Base-by-base conservation (phyloP, 2,888 invertebrate species). In the Pilophorus perplexus region DNA sequence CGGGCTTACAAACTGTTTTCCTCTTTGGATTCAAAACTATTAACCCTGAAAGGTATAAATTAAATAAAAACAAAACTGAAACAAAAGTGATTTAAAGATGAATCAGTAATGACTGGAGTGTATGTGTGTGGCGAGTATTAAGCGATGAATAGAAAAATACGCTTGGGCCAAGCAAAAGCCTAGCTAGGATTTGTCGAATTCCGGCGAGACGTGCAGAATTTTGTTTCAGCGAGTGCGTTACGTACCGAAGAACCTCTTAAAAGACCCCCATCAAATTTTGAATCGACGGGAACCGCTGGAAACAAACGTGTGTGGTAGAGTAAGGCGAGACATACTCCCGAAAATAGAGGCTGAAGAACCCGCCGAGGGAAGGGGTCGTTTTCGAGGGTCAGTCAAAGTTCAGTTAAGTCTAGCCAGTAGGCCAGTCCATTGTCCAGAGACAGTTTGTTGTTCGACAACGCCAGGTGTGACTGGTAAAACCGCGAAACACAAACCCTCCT, bases 41-140 rank as follows among this genome's bases (percentile, higher is more conserved):
- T 57, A 20, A 33, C 60, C 68, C 68, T 68, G 68, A 57, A 68
- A 68, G n/a, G 22, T 68, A 65, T 59, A 68, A 22, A 67, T 40
- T 64, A 55, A 25, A 38, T 38, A 16, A 55, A n/a, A 55, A 55
- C 38, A 40, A 38, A 55, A 55, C 22, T 12, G 33, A 42, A 23
- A 12, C 18, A 27, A 59, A 55, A 10, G 37, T 2, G 20, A 40
- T 14, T 23, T 12, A 22, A 55, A 14, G 55, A 38, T 14, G 22
- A 20, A 14, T 12, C 14, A 55, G 28, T 8, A 33, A 33, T 42
- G n/a, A 16, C n/a, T 14, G 42, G 16, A 42, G 42, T 42, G 42
- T 6, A 42, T 6, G n/a, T 6, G 14, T 33, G 25, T 52, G 28
- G 14, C 8, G n/a, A 40, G 22, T 38, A 22, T 25, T 23, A n/a